phyloP scores from a whole-genome alignment of 1,140 invertebrate species.

The Bombus huntii region DNA sequence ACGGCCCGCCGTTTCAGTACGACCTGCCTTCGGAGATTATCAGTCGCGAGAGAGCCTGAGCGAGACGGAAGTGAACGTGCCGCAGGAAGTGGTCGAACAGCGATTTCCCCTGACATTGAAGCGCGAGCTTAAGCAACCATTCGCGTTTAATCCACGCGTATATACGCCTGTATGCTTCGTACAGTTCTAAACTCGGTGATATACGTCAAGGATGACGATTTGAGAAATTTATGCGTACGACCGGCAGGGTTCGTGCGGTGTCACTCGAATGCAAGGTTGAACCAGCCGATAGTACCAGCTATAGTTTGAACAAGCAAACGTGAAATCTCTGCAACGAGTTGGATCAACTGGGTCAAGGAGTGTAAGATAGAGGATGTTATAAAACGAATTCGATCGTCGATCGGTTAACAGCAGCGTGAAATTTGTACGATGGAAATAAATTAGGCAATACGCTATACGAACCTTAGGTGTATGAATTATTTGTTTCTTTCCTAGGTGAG shows the following conservation, averaged over 20 bases:
- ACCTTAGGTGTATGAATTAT: no score
- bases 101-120: slow-evolving; percentile 38
- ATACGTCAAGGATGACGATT: slow-evolving; percentile 15
- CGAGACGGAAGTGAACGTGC: slow-evolving; percentile 70
- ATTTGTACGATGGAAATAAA: neutral
- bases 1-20: slow-evolving; percentile 60
- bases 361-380: neutral
- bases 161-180: neutral
- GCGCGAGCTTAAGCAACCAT: neutral
- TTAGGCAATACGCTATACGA: neutral
- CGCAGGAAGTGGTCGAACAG: slow-evolving; percentile 56
- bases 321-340: neutral
- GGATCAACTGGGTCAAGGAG: neutral
- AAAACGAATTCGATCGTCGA: neutral
- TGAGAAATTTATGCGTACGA: neutral
- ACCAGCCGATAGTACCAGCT: neutral
- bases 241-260: neutral
- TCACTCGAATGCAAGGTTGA: neutral
- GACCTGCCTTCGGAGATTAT: slow-evolving; percentile 72
- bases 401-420: neutral
- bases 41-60: slow-evolving; percentile 57
- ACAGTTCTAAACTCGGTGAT: neutral
- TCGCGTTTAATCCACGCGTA: neutral
- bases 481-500: no score
- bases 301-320: neutral